These are phyloP conservation scores for Tachystola acroxantha DNA, from an alignment of 2,888 invertebrate species.

Conservation along the genomic window DNA sequence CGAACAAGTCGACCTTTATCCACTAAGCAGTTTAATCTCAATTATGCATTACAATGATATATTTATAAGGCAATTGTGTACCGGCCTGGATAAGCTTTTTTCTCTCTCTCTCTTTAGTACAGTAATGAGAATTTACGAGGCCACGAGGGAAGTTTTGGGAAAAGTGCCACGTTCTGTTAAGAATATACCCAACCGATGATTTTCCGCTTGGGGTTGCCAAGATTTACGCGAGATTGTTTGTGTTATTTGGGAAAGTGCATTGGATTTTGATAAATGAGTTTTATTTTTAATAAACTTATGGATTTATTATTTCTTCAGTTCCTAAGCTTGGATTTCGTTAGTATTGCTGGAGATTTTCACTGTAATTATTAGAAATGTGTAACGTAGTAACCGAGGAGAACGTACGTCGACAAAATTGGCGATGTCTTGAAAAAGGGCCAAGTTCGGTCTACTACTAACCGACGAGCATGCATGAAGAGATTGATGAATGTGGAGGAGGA, in stretches of 20 bases:
- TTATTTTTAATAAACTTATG: slow-evolving; percentile 1
- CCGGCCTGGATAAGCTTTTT: slow-evolving; percentile 25
- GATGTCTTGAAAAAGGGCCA: no score
- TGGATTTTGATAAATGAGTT: slow-evolving; percentile 8
- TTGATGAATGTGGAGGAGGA: no score
- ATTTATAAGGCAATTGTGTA: slow-evolving; percentile 29
- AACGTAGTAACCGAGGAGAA: no score
- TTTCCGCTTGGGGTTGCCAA: slow-evolving; percentile 25
- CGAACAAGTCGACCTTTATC: slow-evolving; percentile 7
- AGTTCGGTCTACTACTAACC: no score
- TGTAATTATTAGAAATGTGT: no score
- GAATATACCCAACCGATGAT: slow-evolving; percentile 18
- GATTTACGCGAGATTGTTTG: slow-evolving; percentile 9
- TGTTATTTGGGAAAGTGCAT: slow-evolving; percentile 10
- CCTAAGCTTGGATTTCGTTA: no score
- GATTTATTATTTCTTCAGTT: no score
- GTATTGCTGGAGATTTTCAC: no score
- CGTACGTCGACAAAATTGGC: no score
- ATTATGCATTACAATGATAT: slow-evolving; percentile 43
- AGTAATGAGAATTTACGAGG: slow-evolving; percentile 50
- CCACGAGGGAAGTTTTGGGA: slow-evolving; percentile 35
- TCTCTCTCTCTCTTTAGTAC: slow-evolving; percentile 28
- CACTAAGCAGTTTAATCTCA: slow-evolving; percentile 30
- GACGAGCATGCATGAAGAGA: no score
- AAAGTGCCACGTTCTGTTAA: slow-evolving; percentile 29